Evolutionary conservation across 2,888 invertebrate genomes (phyloP).

Genomic region (Troglohyphantes excavatus): DNA sequence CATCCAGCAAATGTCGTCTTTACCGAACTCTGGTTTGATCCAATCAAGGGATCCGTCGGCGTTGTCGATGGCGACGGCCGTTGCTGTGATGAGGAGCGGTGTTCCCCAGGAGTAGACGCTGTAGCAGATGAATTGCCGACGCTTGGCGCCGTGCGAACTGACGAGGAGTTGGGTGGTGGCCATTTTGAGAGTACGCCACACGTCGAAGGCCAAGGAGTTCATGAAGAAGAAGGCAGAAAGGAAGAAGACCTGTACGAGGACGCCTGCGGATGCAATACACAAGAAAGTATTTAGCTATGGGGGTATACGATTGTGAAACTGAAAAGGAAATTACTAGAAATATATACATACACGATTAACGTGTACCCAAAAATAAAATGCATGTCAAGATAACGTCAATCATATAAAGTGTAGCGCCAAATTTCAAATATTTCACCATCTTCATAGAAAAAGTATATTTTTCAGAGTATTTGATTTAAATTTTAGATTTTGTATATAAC

Average conservation of each 20-base stretch:
- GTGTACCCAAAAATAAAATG: too few relatives aligned
- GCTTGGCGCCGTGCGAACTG: slow-evolving; percentile 40
- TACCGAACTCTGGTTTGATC: slow-evolving; percentile 48
- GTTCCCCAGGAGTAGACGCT: slow-evolving; percentile 83
- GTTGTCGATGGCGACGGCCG: slow-evolving; percentile 73
- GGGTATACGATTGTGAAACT: too few relatives aligned
- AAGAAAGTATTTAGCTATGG: too few relatives aligned
- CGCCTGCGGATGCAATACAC: not conserved
- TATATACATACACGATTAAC: too few relatives aligned
- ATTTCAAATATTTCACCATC: too few relatives aligned
- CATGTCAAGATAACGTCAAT: too few relatives aligned
- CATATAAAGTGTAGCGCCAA: too few relatives aligned
- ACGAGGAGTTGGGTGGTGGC: slow-evolving; percentile 83
- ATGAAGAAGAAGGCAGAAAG: slow-evolving; percentile 85
- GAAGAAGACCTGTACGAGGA: slow-evolving; percentile 84
- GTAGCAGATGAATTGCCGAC: slow-evolving; percentile 80
- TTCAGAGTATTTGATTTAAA: too few relatives aligned
- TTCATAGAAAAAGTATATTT: too few relatives aligned
- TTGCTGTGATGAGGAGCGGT: slow-evolving; percentile 81
- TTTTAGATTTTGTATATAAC: too few relatives aligned
- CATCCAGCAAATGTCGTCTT: slow-evolving; percentile 48
- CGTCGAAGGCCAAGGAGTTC: slow-evolving; percentile 84
- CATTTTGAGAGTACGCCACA: slow-evolving; percentile 81
- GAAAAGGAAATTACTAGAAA: too few relatives aligned
- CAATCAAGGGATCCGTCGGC: not conserved